Evolutionary conservation across 2,797 vertebrate genomes (phyloP).

Genomic region (Furcifer pardalis): DNA sequence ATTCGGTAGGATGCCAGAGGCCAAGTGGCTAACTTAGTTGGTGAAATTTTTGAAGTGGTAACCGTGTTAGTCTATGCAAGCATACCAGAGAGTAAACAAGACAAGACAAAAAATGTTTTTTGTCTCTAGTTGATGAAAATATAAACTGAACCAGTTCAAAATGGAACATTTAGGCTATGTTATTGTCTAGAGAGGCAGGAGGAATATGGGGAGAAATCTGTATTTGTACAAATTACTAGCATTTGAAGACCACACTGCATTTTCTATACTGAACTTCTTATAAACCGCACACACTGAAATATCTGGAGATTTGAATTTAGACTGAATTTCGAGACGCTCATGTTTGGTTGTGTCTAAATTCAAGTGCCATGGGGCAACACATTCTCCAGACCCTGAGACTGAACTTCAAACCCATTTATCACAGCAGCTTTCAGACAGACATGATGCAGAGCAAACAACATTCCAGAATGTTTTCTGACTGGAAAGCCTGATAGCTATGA

Average conservation of each 20-base stretch:
- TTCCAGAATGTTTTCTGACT: constrained; percentile 4
- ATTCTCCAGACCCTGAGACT: neutral
- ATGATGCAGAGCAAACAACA: neutral
- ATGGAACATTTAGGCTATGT: neutral
- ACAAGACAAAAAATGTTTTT: too few relatives aligned
- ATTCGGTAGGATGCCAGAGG: too few relatives aligned
- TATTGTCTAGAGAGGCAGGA: neutral
- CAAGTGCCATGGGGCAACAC: neutral
- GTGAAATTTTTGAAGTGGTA: too few relatives aligned
- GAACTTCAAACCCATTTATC: neutral
- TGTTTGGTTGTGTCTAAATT: neutral
- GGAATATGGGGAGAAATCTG: neutral
- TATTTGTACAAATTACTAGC: neutral
- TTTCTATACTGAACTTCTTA: neutral
- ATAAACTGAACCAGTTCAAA: neutral
- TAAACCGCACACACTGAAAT: neutral
- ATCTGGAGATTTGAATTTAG: neutral
- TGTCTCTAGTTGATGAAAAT: neutral
- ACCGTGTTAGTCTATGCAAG: too few relatives aligned
- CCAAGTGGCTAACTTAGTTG: neutral
- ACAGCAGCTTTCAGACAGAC: neutral
- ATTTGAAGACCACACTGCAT: neutral
- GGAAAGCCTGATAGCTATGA: neutral
- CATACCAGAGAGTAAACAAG: too few relatives aligned
- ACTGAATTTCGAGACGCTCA: neutral